These are phyloP conservation scores for Dendrolimus punctatus DNA, from an alignment of 1,140 invertebrate genomes.

Conservation along the genomic window DNA sequence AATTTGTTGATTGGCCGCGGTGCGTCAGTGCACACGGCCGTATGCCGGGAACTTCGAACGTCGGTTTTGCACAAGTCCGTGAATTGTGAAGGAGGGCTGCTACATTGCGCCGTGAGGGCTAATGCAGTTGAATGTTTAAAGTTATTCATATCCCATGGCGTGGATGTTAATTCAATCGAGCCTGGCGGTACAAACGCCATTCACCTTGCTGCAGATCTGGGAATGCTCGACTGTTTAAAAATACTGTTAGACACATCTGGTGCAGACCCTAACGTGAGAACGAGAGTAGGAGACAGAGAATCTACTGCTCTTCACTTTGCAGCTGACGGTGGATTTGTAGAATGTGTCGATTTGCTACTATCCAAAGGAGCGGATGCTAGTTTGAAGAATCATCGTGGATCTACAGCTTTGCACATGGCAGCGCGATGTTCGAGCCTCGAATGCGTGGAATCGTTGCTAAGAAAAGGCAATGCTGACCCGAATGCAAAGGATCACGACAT, in stretches of 20 bases:
- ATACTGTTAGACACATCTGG: conserved; percentile 79
- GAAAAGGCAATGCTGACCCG: conserved; percentile 80
- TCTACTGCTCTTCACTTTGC: conserved; percentile 86
- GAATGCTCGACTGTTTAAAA: conserved; percentile 78
- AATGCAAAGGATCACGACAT: conserved; percentile 85
- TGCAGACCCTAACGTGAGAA: conserved; percentile 73
- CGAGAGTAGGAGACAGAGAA: conserved; percentile 78
- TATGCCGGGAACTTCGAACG: conserved; percentile 2
- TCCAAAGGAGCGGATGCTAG: conserved; percentile 81
- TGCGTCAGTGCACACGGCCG: conserved; percentile 73
- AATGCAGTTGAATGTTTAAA: conserved; percentile 82
- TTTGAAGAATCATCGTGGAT: conserved; percentile 81
- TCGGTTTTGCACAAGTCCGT: conserved; percentile 56
- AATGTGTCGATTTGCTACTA: conserved; percentile 81
- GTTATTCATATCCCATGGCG: conserved; percentile 79
- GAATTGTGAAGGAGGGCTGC: conserved; percentile 81
- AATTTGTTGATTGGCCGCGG: conserved; percentile 80
- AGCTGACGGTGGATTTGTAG: conserved; percentile 82
- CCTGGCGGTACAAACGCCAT: conserved; percentile 82
- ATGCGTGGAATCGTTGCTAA: conserved; percentile 81
- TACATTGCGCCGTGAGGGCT: conserved; percentile 83
- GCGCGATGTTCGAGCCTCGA: conserved; percentile 83
- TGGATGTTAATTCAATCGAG: conserved; percentile 79
- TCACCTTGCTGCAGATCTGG: conserved; percentile 83
- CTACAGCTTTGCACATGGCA: conserved; percentile 85